Evolutionary conservation across 1,140 invertebrate genomes (phyloP).

Genomic region (Drosophila sp.): DNA sequence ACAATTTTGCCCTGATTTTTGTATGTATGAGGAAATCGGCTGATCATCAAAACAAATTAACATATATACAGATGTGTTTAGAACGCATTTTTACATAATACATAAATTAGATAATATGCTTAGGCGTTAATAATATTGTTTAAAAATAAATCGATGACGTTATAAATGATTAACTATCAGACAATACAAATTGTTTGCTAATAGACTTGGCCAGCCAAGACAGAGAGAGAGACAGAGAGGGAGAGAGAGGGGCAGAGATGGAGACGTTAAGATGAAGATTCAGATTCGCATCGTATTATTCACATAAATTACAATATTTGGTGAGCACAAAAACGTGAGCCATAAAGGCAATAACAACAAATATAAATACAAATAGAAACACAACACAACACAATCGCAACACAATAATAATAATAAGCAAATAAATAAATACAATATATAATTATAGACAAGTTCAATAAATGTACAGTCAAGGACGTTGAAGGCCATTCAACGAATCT

Average conservation of each 20-base stretch:
- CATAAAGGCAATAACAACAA: slow-evolving; percentile 46
- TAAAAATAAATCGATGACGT: slow-evolving; percentile 79
- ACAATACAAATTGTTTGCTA: slow-evolving; percentile 81
- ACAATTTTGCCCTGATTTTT: slow-evolving; percentile 24
- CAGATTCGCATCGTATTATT: slow-evolving; percentile 75
- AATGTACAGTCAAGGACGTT: slow-evolving; percentile 78
- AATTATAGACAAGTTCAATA: slow-evolving; percentile 68
- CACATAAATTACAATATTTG: slow-evolving; percentile 80
- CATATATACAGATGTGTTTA: slow-evolving; percentile 12
- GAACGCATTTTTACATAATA: slow-evolving; percentile 56
- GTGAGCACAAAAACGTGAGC: slow-evolving; percentile 64
- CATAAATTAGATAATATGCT: slow-evolving; percentile 66
- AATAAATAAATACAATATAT: slow-evolving; percentile 63
- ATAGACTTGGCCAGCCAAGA: slow-evolving; percentile 52
- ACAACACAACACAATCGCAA: slow-evolving; percentile 58
- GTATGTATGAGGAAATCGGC: slow-evolving; percentile 28
- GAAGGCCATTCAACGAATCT: slow-evolving; percentile 79
- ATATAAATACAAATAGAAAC: slow-evolving; percentile 37
- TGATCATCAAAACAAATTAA: slow-evolving; percentile 15
- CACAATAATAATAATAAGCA: slow-evolving; percentile 61
- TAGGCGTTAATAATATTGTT: slow-evolving; percentile 69
- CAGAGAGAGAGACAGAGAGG: slow-evolving; percentile 16
- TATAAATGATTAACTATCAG: slow-evolving; percentile 75
- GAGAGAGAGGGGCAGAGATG: neutral
- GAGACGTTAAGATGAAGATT: slow-evolving; percentile 42